A percentile compares a stretch with the other conserved stretches of the same genome.
These are phyloP conservation scores for Phyllotis vaccarum DNA, from an alignment of 2,797 vertebrate species.

Conservation along the genomic window DNA sequence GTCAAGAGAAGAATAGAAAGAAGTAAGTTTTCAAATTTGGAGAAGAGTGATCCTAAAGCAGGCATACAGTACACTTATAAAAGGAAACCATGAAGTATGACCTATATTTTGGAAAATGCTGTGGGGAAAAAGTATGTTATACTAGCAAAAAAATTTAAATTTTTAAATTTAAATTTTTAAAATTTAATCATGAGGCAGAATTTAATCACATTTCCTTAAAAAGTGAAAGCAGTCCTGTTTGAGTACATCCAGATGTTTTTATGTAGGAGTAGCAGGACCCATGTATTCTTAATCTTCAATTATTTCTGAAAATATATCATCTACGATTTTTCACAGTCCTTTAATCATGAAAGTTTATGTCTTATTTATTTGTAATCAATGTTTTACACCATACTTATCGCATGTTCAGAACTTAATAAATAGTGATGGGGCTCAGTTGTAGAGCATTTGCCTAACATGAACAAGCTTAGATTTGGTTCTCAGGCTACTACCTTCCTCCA, in stretches of 20 bases:
- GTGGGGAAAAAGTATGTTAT: background rate
- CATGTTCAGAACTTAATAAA: background rate
- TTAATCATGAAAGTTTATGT: background rate
- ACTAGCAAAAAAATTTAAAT: background rate
- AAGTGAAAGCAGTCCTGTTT: slow-evolving; percentile 22
- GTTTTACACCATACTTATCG: background rate
- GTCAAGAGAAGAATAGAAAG: slow-evolving; percentile 35
- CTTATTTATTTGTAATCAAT: slow-evolving; percentile 17
- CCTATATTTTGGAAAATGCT: slow-evolving; percentile 1
- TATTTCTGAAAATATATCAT: slow-evolving; percentile 48
- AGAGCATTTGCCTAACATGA: background rate
- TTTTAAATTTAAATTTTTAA: too few relatives aligned
- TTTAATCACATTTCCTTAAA: slow-evolving; percentile 52
- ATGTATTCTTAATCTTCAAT: slow-evolving; percentile 28
- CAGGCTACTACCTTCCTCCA: background rate
- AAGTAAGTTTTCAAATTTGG: slow-evolving; percentile 38
- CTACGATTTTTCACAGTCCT: slow-evolving; percentile 44
- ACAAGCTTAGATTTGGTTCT: background rate
- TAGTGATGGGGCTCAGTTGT: background rate
- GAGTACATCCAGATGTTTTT: background rate
- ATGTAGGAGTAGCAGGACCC: background rate
- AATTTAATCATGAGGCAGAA: slow-evolving; percentile 27
- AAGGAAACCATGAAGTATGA: slow-evolving; percentile 37
- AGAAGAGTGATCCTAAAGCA: background rate
- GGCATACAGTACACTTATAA: background rate